These are phyloP conservation scores for Parnassius smintheus DNA, from an alignment of 2,888 invertebrate genomes.

Conservation along the genomic window DNA sequence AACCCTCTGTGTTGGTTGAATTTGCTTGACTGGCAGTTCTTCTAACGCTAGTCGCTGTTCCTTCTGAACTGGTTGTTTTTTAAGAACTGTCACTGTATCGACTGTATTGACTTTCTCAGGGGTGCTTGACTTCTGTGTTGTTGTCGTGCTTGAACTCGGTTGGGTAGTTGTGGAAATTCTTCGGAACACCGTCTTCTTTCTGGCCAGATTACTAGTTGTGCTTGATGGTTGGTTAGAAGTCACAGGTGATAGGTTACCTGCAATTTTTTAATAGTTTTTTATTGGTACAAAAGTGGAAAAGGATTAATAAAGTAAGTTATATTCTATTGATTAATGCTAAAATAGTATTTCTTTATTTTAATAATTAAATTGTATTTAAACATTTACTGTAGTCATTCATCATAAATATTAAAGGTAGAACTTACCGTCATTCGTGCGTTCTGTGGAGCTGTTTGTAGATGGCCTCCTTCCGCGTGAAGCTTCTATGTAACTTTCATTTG, in stretches of 20 bases:
- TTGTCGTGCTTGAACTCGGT: conserved; percentile 31
- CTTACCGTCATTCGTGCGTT: conserved; percentile 2
- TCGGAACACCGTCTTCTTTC: conserved; percentile 53
- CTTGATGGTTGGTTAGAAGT: conserved; percentile 58
- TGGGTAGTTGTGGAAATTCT: conserved; percentile 30
- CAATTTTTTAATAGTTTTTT: conserved; percentile 24
- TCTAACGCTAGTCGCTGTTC: conserved; percentile 6
- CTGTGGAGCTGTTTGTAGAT: conserved; percentile 10
- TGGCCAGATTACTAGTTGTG: conserved; percentile 47
- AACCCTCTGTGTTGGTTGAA: conserved; percentile 15
- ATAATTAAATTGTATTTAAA: too few relatives aligned
- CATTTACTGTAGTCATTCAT: too few relatives aligned
- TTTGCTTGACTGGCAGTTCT: conserved; percentile 9
- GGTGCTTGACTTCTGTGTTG: conserved; percentile 30
- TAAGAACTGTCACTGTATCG: conserved; percentile 23
- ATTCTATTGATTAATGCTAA: too few relatives aligned
- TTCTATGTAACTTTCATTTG: conserved; percentile 16
- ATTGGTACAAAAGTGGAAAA: too few relatives aligned
- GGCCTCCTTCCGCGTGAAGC: conserved; percentile 20
- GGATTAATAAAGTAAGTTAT: too few relatives aligned
- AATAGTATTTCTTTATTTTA: too few relatives aligned
- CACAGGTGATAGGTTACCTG: conserved; percentile 64
- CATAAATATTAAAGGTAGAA: too few relatives aligned
- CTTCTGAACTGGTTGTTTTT: conserved; percentile 5
- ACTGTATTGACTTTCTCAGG: conserved; percentile 50